These are phyloP conservation scores for Periophthalmus modestus DNA, from an alignment of 2,113 vertebrate genomes.

Conservation along the genomic window DNA sequence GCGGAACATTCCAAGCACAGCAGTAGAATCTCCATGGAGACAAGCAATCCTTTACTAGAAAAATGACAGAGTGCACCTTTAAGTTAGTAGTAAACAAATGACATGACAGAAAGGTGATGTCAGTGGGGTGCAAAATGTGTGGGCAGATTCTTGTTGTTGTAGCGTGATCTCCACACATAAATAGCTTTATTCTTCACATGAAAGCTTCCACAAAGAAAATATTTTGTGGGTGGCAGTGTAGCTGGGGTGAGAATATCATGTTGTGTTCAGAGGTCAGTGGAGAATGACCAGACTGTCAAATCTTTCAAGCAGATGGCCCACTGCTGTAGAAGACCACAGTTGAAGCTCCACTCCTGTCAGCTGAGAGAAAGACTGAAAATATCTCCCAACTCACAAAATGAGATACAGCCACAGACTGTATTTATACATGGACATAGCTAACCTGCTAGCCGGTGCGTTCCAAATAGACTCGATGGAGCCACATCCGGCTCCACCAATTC, in stretches of 20 bases:
- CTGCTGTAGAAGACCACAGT: background rate
- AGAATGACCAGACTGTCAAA: conserved; percentile 8
- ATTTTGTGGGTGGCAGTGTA: background rate
- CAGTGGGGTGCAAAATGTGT: background rate
- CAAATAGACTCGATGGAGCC: no score
- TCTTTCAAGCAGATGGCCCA: background rate
- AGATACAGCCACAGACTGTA: background rate
- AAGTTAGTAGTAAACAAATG: background rate
- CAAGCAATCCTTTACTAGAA: no score
- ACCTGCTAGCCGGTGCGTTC: no score
- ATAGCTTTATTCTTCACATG: background rate
- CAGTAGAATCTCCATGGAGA: no score
- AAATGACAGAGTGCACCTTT: no score
- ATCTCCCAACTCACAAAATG: background rate
- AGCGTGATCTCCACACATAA: background rate
- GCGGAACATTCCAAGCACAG: no score
- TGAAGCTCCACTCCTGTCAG: background rate
- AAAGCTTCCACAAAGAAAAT: background rate
- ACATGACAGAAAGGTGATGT: background rate
- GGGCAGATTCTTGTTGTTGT: background rate
- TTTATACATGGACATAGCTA: background rate
- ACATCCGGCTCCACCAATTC: no score
- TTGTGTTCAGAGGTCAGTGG: background rate
- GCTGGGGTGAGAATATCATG: background rate
- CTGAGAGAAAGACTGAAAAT: background rate